Evolutionary conservation across 2,888 invertebrate genomes (phyloP).

Genomic region (Rhorus exstirpatorius): DNA sequence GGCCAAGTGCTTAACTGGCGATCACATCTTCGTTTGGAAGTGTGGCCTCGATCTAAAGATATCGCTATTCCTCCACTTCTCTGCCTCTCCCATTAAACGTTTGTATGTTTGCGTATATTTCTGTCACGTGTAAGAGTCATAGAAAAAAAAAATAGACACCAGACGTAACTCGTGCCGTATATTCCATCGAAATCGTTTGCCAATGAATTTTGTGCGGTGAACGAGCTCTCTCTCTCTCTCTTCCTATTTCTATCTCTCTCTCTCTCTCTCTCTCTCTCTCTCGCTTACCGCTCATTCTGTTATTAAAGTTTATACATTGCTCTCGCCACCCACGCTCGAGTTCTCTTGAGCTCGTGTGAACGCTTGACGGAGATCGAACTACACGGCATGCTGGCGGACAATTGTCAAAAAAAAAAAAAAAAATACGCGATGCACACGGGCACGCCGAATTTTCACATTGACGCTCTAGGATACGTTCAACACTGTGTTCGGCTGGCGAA

Average conservation of each 20-base stretch:
- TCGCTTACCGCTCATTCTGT: not conserved
- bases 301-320: not conserved
- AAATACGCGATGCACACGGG: not conserved
- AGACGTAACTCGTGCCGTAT: conserved; percentile 20
- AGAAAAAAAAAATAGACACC: conserved; percentile 45
- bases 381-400: not conserved
- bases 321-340: not conserved
- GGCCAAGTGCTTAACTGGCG: conserved; percentile 80
- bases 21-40: conserved; percentile 80
- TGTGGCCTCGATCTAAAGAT: conserved; percentile 83
- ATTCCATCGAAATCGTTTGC: conserved; percentile 75
- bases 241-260: conserved; percentile 31
- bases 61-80: conserved; percentile 72
- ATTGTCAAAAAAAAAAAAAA: not conserved
- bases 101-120: conserved; percentile 15
- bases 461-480: not conserved
- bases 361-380: not conserved
- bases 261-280: conserved; percentile 11
- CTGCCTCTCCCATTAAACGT: conserved; percentile 21
- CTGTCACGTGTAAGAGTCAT: conserved; percentile 56
- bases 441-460: not conserved
- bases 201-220: conserved; percentile 72
- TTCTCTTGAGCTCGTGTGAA: not conserved
- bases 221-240: conserved; percentile 24
- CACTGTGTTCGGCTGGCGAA: not conserved